Evolutionary conservation across 2,888 invertebrate genomes (phyloP), one percentile per base, ranked within the genome.

Genomic region (Troglohyphantes excavatus): DNA sequence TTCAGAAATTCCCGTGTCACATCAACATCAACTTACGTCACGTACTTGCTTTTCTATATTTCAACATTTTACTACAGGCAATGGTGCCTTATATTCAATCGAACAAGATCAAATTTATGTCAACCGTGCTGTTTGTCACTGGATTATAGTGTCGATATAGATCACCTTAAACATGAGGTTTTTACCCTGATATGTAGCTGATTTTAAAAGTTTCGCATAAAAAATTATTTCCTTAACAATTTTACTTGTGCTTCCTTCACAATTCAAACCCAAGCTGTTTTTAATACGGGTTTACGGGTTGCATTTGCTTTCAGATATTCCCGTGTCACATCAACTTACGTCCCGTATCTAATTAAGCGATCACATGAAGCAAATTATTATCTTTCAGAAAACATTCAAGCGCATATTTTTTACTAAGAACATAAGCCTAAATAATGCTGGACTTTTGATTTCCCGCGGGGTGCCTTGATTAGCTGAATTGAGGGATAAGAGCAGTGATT

Each of bases 401-500:
- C 53, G 17, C 17, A 13, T n/a, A 33, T 43, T 78, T 65, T 26
- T 27, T 27, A n/a, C 46, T 19, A 9, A 13, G 33, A 75, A 61
- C 29, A 53, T 21, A 59, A 78, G 26, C 46, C 82, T 61, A 61
- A 70, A 72, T 82, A 70, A 82, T 53, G 61, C 23, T 29, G 29
- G 70, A 33, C 53, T 26, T 26, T 82, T 82, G 59, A 72, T 72
- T 82, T 82, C 72, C 82, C 82, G 7, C 7, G 70, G 82, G 70
- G 61, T 59, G 33, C 43, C 59, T 46, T 70, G 70, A 82, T 82
- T 70, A 72, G 43, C 59, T 21, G 23, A 65, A 65, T 78, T 26
- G 33, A 27, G 43, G 26, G 72, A 72, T 23, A 72, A 11, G 26
- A 33, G 19, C 26, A 27, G 72, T 46, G 46, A 72, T 72, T 72